Evolutionary conservation across 1,140 invertebrate species (phyloP).

Genomic region (Leptopilina clavipes): DNA sequence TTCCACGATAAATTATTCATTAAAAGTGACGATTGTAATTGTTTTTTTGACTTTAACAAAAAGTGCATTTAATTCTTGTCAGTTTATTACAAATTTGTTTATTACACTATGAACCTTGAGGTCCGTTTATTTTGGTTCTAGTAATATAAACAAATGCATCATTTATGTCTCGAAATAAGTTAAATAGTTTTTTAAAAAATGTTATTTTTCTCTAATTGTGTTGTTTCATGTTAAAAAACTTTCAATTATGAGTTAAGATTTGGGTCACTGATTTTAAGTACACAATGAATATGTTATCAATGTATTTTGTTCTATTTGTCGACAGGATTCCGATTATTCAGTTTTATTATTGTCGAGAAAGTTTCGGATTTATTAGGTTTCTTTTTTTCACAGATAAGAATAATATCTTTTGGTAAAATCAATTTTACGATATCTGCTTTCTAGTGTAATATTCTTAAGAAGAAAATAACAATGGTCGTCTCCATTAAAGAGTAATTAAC

Average conservation of each 20-base stretch:
- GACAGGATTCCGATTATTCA: not conserved
- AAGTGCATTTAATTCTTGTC: not conserved
- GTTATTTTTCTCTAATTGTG: not conserved
- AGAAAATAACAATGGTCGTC: not conserved
- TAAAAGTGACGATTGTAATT: not conserved
- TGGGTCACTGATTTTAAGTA: conserved; percentile 13
- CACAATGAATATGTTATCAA: not conserved
- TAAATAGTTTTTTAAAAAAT: not conserved
- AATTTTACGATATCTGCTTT: not conserved
- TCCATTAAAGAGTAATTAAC: not conserved
- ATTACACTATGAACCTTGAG: not conserved
- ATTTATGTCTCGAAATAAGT: not conserved
- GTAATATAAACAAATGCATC: not conserved
- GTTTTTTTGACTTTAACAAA: not conserved
- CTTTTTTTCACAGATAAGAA: not conserved
- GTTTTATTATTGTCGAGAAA: not conserved
- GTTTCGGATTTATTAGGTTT: not conserved
- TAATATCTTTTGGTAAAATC: not conserved
- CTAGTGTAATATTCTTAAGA: not conserved
- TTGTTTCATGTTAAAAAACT: not conserved
- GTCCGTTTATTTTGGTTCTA: not conserved
- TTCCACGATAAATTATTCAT: not conserved
- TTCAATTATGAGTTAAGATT: not conserved
- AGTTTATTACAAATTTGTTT: conserved; percentile 8
- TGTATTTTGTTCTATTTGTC: conserved; percentile 12